Base-by-base conservation (phyloP, 2,113 vertebrate species). In the Eclectus roratus region DNA sequence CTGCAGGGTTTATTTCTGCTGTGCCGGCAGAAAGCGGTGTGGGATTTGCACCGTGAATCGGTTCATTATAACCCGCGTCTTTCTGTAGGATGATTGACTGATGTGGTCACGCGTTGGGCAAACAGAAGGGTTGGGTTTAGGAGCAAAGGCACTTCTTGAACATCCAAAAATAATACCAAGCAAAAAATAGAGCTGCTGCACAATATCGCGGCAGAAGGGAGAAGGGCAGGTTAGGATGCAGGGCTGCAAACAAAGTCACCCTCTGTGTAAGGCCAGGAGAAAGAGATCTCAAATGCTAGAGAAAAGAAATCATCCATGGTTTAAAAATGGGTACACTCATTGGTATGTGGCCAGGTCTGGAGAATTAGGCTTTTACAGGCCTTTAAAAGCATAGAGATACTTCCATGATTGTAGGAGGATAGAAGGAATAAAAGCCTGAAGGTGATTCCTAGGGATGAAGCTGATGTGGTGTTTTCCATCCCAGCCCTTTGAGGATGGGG, bases 1-100 rank as follows among this genome's bases (percentile, higher is more conserved):
- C 94, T 88, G 80, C 84, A 87, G 73, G 73, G 44, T 13, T 7
- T 78, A 73, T 88, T 87, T 53, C 65, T 95, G 96, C 91, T 78
- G 77, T 1, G 50, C 86, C 0, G 3, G 72, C 86, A 73, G 18
- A 92, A 92, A 80, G 41, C 7, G 0, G 2, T 46, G 77, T 89
- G 91, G 89, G 89, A 84, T 96, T 76, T 77, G 80, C 5, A 3
- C 88, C 2, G 70, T 94, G 93, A 93, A 76, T 94, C 78, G 9
- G 85, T 55, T 88, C 92, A 35, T 61, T 76, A 72, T 94, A 88
- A 33, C 44, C 92, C 1, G 1, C 77, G 65, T 35, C 84, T 88
- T 89, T 89, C 93, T 91, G 92, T 25, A 61, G 88, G 85, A 10
- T 13, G 73, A 89, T 29, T 58, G 87, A 76, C 73, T 89, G 92